A percentile compares a stretch with the other conserved stretches of the same genome.
Conservation (phyloP, 2,797 vertebrate species). For the Hyperoplus immaculatus region DNA sequence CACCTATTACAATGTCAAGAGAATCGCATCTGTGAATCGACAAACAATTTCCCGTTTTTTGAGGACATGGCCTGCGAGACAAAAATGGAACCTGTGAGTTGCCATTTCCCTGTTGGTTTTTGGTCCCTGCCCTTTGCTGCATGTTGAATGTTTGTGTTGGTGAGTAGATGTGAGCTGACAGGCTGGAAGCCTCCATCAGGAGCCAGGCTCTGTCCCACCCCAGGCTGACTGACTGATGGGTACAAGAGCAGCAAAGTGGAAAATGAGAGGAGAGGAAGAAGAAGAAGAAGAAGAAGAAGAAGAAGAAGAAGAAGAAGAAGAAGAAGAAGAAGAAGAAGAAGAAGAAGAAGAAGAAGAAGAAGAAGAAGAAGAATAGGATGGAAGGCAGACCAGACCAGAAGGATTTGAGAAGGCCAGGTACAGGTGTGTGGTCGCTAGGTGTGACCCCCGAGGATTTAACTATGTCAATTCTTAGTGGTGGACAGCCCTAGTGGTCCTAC, state of each 20-base stretch:
- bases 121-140: slow-evolving; percentile 37
- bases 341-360: too few species aligned
- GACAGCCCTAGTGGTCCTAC: too few species aligned
- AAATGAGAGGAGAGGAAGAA: slow-evolving; percentile 62
- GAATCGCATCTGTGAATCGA: slow-evolving; percentile 55
- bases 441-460: slow-evolving; percentile 10
- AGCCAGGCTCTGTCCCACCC: slow-evolving; percentile 74
- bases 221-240: slow-evolving; percentile 76
- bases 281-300: slow-evolving; percentile 24
- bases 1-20: slow-evolving; percentile 72
- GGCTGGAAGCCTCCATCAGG: slow-evolving; percentile 82
- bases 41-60: slow-evolving; percentile 51
- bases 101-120: slow-evolving; percentile 18
- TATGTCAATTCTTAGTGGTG: too few species aligned
- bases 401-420: too few species aligned
- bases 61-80: slow-evolving; percentile 52
- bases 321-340: slow-evolving; percentile 26
- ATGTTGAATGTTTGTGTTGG: slow-evolving; percentile 55
- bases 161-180: slow-evolving; percentile 77
- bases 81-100: slow-evolving; percentile 16
- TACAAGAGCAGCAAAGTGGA: slow-evolving; percentile 71
- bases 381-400: too few species aligned
- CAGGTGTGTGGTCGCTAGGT: too few species aligned
- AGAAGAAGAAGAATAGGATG: neutral
- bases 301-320: slow-evolving; percentile 34